Conservation (phyloP, 2,113 vertebrate genomes). For the Larimichthys polyactis region DNA sequence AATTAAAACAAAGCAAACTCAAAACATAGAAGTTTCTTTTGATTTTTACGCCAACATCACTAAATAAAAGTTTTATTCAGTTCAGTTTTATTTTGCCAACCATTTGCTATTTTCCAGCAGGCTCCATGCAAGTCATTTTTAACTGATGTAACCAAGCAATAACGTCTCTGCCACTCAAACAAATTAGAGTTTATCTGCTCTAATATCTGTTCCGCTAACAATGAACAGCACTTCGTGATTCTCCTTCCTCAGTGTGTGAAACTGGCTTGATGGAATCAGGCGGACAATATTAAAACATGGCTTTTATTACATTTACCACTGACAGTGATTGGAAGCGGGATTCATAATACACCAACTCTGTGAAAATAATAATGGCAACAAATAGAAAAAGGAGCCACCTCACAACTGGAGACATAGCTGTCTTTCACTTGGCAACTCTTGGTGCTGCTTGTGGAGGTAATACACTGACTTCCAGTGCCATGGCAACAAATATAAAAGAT, state of each 20-base stretch:
- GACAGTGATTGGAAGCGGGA: conserved; percentile 40
- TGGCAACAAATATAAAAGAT: not conserved
- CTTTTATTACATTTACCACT: conserved; percentile 66
- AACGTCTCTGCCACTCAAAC: conserved; percentile 65
- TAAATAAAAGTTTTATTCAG: conserved; percentile 12
- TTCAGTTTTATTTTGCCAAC: conserved; percentile 32
- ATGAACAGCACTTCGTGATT: conserved; percentile 49
- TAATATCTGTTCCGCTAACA: conserved; percentile 61
- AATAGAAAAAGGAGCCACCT: conserved; percentile 43
- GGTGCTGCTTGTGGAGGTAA: conserved; percentile 8
- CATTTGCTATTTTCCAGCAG: conserved; percentile 13
- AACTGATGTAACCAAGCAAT: conserved; percentile 60
- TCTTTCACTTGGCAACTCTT: conserved; percentile 9
- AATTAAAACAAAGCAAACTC: not conserved
- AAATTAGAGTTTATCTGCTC: conserved; percentile 59
- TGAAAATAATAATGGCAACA: conserved; percentile 64
- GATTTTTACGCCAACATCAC: not conserved
- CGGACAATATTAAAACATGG: conserved; percentile 65
- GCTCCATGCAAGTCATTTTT: conserved; percentile 28
- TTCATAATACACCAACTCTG: conserved; percentile 40
- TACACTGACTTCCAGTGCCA: not conserved
- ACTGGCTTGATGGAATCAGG: conserved; percentile 53
- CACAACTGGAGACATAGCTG: conserved; percentile 33
- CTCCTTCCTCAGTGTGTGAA: conserved; percentile 32
- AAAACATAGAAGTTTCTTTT: not conserved